Conservation (phyloP, 2,797 vertebrate genomes). For the Labeo calbasu region DNA sequence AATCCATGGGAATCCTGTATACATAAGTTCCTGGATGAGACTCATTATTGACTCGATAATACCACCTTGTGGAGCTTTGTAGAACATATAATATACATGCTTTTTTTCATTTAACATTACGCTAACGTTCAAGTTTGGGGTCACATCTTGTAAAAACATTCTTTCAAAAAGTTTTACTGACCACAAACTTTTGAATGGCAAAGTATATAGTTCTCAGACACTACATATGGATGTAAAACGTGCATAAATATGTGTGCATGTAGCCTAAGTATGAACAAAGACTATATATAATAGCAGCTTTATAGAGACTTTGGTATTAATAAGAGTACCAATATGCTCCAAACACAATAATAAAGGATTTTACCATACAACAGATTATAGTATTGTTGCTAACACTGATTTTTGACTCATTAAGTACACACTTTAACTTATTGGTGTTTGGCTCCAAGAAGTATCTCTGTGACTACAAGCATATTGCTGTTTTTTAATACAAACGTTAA, state of each 20-base stretch:
- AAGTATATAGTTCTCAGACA: not conserved
- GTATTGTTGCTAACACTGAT: conserved; percentile 4
- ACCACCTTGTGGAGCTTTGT: conserved; percentile 22
- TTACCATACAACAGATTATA: not conserved
- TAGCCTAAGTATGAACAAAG: too few relatives aligned
- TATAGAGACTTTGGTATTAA: not conserved
- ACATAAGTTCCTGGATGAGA: not conserved
- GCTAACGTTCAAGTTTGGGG: not conserved
- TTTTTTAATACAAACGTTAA: not conserved
- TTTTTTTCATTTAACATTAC: not conserved
- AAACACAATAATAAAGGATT: not conserved
- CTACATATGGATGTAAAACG: not conserved
- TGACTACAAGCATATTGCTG: conserved; percentile 29
- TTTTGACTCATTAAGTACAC: not conserved
- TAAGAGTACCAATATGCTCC: not conserved
- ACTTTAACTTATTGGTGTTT: conserved; percentile 48
- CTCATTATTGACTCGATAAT: not conserved
- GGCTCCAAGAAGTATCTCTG: conserved; percentile 32
- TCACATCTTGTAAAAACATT: not conserved
- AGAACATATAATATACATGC: not conserved
- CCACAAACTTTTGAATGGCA: not conserved
- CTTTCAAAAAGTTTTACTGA: not conserved
- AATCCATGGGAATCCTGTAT: not conserved
- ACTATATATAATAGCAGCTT: too few relatives aligned
- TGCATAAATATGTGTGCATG: not conserved